Percentiles rank a stretch among this genome's conserved stretches.
phyloP scores from a whole-genome alignment of 2,888 invertebrate genomes.

The Formica aserva region DNA sequence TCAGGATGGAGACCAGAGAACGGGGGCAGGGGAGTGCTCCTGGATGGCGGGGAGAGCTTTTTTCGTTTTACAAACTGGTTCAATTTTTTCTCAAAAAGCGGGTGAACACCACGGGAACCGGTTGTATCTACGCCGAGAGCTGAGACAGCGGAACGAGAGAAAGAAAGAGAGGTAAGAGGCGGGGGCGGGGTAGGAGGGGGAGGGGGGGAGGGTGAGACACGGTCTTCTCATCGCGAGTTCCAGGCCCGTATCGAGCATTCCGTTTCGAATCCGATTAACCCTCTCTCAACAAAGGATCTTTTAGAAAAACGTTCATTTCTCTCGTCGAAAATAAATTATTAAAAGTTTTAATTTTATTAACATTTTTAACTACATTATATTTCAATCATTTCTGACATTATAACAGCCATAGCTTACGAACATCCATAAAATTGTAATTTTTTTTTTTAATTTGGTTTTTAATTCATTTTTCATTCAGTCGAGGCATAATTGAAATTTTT shows the following conservation, averaged over 20 bases:
- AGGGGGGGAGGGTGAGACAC: conserved; percentile 49
- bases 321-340: conserved; percentile 35
- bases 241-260: conserved; percentile 69
- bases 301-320: conserved; percentile 20
- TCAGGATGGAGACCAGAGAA: conserved; percentile 61
- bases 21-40: conserved; percentile 41
- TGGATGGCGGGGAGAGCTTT: conserved; percentile 80
- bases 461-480: conserved; percentile 36
- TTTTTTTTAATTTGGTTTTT: conserved; percentile 14
- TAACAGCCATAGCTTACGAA: conserved; percentile 27
- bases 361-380: conserved; percentile 29
- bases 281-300: conserved; percentile 26
- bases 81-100: conserved; percentile 86
- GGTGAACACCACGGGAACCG: conserved; percentile 84
- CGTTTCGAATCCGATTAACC: conserved; percentile 48
- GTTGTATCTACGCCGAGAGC: conserved; percentile 79
- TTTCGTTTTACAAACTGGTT: conserved; percentile 86
- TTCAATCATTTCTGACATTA: conserved; percentile 17
- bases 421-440: conserved; percentile 17
- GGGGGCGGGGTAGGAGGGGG: conserved; percentile 27
- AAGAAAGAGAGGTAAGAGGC: conserved; percentile 56
- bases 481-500: conserved; percentile 39
- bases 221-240: conserved; percentile 58
- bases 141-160: conserved; percentile 61
- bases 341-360: conserved; percentile 37